Percentiles rank a stretch among this genome's conserved stretches.
These are phyloP conservation scores for Linepithema humile DNA, from an alignment of 1,140 invertebrate species.

Conservation along the genomic window DNA sequence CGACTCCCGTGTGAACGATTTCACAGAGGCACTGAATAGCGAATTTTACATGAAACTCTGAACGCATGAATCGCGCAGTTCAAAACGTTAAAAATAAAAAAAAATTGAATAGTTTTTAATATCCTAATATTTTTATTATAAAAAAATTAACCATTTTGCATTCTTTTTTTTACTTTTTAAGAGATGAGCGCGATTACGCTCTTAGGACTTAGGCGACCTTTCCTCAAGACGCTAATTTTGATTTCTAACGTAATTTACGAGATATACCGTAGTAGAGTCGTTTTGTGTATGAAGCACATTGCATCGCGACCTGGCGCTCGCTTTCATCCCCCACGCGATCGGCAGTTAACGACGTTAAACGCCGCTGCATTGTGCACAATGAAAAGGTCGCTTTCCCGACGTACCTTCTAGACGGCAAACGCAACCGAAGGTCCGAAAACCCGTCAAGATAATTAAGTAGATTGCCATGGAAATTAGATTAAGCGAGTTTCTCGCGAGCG, in stretches of 20 bases:
- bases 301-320: neutral
- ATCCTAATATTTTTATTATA: neutral
- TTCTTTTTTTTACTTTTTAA: neutral
- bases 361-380: neutral
- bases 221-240: neutral
- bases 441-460: slow-evolving; percentile 43
- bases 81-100: neutral
- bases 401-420: neutral
- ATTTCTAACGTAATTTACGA: neutral
- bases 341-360: slow-evolving; percentile 4
- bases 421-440: neutral
- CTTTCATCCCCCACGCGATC: slow-evolving; percentile 3
- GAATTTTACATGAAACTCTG: neutral
- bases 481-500: slow-evolving; percentile 56
- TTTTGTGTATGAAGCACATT: neutral
- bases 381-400: slow-evolving; percentile 25
- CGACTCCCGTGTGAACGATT: neutral
- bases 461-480: slow-evolving; percentile 62
- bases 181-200: neutral
- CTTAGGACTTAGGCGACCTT: neutral
- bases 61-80: neutral
- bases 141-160: neutral
- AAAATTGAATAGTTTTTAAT: neutral
- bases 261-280: neutral
- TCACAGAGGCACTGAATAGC: neutral